phyloP scores from a whole-genome alignment of 1,140 invertebrate species.

The Pinna nobilis region DNA sequence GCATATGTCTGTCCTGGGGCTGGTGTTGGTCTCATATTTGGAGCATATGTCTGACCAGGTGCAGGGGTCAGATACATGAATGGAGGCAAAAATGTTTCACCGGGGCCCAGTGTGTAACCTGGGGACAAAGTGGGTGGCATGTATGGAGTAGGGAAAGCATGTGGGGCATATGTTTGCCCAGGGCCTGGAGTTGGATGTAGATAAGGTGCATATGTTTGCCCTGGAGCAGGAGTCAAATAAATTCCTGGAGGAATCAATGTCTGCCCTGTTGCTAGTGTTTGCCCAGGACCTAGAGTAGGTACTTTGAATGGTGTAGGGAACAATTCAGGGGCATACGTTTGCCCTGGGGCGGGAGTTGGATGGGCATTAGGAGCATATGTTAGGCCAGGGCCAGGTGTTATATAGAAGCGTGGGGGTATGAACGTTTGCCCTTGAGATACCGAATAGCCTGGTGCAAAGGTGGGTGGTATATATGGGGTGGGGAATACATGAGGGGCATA shows the following conservation, averaged over 20 bases:
- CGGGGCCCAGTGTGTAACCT: slow-evolving; percentile 19
- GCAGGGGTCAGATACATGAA: slow-evolving; percentile 8
- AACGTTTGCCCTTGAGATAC: slow-evolving; percentile 23
- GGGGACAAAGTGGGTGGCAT: slow-evolving; percentile 10
- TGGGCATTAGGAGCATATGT: slow-evolving; percentile 38
- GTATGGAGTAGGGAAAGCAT: slow-evolving; percentile 10
- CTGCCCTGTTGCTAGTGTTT: slow-evolving; percentile 15
- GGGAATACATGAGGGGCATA: slow-evolving; percentile 50
- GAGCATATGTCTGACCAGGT: slow-evolving; percentile 40
- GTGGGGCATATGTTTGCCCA: slow-evolving; percentile 18
- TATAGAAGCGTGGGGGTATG: slow-evolving; percentile 38
- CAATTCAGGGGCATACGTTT: slow-evolving; percentile 32
- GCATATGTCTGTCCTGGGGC: slow-evolving; percentile 30
- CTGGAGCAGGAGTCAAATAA: slow-evolving; percentile 4
- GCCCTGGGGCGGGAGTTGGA: slow-evolving; percentile 31
- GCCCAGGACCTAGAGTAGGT: slow-evolving; percentile 14
- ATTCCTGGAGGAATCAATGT: slow-evolving; percentile 14
- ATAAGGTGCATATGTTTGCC: slow-evolving; percentile 18
- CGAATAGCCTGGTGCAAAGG: slow-evolving; percentile 13
- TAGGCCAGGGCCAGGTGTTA: slow-evolving; percentile 45
- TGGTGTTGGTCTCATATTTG: slow-evolving; percentile 23
- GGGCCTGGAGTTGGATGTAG: slow-evolving; percentile 5
- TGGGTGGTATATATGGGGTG: slow-evolving; percentile 43
- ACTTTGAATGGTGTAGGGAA: slow-evolving; percentile 36
- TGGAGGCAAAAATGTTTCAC: slow-evolving; percentile 34